Percentiles rank a stretch among this genome's conserved stretches.
phyloP scores from a whole-genome alignment of 1,140 invertebrate genomes.

The Drosophila ogumai region DNA sequence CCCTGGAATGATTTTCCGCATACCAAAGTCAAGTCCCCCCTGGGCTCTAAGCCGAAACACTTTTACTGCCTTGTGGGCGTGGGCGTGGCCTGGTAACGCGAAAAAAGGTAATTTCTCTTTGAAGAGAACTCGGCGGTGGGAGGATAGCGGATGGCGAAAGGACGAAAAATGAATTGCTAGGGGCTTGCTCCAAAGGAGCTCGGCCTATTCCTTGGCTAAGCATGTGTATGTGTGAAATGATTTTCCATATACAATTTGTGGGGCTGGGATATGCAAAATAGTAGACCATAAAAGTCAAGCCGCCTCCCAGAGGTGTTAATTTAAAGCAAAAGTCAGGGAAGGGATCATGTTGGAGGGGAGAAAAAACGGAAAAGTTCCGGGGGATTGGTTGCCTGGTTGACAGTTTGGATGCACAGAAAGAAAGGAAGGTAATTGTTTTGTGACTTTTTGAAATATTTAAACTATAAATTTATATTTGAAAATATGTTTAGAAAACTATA shows the following conservation, averaged over 20 bases:
- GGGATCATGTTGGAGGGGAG: slow-evolving; percentile 7
- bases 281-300: slow-evolving; percentile 60
- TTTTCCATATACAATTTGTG: slow-evolving; percentile 70
- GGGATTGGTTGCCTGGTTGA: slow-evolving; percentile 27
- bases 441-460: not conserved
- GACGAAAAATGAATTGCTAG: slow-evolving; percentile 66
- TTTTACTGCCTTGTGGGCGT: slow-evolving; percentile 44
- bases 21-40: slow-evolving; percentile 16
- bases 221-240: slow-evolving; percentile 44
- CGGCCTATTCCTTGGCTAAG: slow-evolving; percentile 1
- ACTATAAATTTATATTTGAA: too few relatives aligned
- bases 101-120: slow-evolving; percentile 78
- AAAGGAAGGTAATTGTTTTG: not conserved
- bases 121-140: slow-evolving; percentile 29
- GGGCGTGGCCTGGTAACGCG: slow-evolving; percentile 58
- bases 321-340: slow-evolving; percentile 36
- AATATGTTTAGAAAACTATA: too few relatives aligned
- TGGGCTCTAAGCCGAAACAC: slow-evolving; percentile 20
- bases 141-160: slow-evolving; percentile 1
- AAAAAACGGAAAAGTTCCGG: not conserved
- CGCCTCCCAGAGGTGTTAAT: slow-evolving; percentile 57
- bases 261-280: slow-evolving; percentile 72
- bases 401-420: slow-evolving; percentile 13
- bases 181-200: slow-evolving; percentile 12
- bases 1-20: slow-evolving; percentile 22